These are phyloP conservation scores for Bombus fervidus DNA, from an alignment of 1,140 invertebrate genomes.

Conservation along the genomic window DNA sequence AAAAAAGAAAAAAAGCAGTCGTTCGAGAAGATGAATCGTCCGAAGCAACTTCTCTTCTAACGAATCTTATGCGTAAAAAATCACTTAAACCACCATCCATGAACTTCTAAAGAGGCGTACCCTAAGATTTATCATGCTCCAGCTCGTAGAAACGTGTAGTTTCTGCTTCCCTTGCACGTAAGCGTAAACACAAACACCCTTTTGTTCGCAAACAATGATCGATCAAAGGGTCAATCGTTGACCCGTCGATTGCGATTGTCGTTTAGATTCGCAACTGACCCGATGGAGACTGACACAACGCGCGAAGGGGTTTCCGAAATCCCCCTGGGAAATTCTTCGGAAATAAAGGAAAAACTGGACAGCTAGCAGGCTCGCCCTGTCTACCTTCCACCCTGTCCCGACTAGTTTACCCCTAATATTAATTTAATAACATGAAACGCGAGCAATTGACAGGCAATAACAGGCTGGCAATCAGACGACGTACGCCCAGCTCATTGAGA, in stretches of 20 bases:
- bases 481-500: conserved; percentile 63
- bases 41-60: not conserved
- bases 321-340: conserved; percentile 72
- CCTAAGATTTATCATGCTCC: too few relatives aligned
- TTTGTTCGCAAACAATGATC: conserved; percentile 19
- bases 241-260: conserved; percentile 27
- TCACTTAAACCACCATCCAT: not conserved
- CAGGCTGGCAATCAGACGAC: conserved; percentile 75
- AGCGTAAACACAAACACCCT: not conserved
- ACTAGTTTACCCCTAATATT: conserved; percentile 75
- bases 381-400: conserved; percentile 43
- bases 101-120: not conserved
- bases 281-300: conserved; percentile 6
- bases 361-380: conserved; percentile 37
- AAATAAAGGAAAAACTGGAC: conserved; percentile 75
- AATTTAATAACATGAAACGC: conserved; percentile 80
- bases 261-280: conserved; percentile 29
- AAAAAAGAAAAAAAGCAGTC: too few relatives aligned
- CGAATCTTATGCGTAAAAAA: not conserved
- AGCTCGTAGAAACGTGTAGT: not conserved
- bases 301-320: conserved; percentile 61
- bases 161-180: not conserved
- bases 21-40: too few relatives aligned
- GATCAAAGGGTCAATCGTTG: conserved; percentile 31
- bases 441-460: conserved; percentile 83